phyloP scores from a whole-genome alignment of 2,888 invertebrate species.

The Brassicogethes aeneus region DNA sequence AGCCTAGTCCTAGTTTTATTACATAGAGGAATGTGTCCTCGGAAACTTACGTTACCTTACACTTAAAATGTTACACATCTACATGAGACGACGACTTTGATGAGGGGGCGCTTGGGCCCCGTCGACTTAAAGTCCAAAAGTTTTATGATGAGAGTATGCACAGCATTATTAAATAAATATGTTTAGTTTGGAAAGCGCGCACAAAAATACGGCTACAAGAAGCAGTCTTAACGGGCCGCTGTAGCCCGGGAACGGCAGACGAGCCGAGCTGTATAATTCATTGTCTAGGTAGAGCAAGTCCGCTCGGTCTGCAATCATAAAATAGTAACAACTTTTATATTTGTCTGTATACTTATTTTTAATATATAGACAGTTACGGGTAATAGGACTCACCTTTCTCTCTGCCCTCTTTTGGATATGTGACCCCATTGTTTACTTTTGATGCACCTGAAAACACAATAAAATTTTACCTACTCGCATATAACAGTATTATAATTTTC shows the following conservation, averaged over 20 bases:
- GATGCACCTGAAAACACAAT: constrained; percentile 12
- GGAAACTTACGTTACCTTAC: constrained; percentile 5
- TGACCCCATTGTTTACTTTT: constrained; percentile 15
- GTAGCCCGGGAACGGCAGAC: no score
- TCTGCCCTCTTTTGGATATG: constrained; percentile 17
- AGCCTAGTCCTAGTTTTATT: constrained; percentile 20
- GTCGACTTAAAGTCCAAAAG: constrained; percentile 3
- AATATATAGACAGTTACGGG: constrained; percentile 15
- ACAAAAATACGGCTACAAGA: constrained; percentile 10
- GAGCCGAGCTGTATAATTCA: constrained; percentile 25
- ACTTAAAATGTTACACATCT: constrained; percentile 4
- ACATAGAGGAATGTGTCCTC: constrained; percentile 7
- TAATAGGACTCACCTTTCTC: constrained; percentile 22
- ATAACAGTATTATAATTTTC: no score
- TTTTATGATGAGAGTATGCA: constrained; percentile 9
- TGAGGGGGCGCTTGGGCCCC: background rate
- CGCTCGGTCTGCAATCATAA: constrained; percentile 21
- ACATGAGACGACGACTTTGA: background rate
- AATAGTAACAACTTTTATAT: constrained; percentile 16
- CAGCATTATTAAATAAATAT: constrained; percentile 13
- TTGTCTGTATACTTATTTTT: constrained; percentile 7
- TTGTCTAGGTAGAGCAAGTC: constrained; percentile 24
- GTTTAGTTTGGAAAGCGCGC: constrained; percentile 13
- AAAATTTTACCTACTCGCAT: no score
- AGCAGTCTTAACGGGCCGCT: constrained; percentile 13